Conservation (phyloP, 2,797 vertebrate genomes). For the Tangara arthus region DNA sequence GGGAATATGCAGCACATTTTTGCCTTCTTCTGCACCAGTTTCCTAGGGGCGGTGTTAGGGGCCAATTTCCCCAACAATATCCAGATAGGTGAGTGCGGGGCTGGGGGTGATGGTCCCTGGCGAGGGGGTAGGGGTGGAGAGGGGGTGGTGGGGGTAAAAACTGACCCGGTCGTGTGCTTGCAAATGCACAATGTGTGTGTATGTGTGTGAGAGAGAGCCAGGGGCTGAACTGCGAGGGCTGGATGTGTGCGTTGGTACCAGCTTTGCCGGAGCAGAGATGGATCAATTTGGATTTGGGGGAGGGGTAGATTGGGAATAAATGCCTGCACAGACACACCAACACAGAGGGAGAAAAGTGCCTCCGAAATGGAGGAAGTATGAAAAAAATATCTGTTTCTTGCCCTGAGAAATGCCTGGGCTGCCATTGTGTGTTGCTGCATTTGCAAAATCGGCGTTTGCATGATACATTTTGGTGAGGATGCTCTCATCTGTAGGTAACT, state of each 20-base stretch:
- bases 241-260: neutral
- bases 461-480: neutral
- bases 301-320: conserved; percentile 18
- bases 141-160: neutral
- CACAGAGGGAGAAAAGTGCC: conserved; percentile 31
- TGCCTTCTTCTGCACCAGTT: conserved; percentile 97
- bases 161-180: neutral
- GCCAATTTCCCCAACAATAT: conserved; percentile 99
- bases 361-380: conserved; percentile 66
- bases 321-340: neutral
- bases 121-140: neutral
- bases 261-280: neutral
- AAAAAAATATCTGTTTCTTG: neutral
- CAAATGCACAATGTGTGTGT: neutral
- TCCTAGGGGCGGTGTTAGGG: conserved; percentile 97
- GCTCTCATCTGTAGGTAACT: conserved; percentile 60
- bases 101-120: neutral
- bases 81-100: conserved; percentile 92
- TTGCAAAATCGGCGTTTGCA: conserved; percentile 6
- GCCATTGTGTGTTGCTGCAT: conserved; percentile 12
- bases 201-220: neutral
- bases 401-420: conserved; percentile 26
- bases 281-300: neutral
- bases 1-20: conserved; percentile 99
- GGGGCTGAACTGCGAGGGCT: neutral